Conservation (phyloP, 2,888 invertebrate species). For the Lithophane leautieri region DNA sequence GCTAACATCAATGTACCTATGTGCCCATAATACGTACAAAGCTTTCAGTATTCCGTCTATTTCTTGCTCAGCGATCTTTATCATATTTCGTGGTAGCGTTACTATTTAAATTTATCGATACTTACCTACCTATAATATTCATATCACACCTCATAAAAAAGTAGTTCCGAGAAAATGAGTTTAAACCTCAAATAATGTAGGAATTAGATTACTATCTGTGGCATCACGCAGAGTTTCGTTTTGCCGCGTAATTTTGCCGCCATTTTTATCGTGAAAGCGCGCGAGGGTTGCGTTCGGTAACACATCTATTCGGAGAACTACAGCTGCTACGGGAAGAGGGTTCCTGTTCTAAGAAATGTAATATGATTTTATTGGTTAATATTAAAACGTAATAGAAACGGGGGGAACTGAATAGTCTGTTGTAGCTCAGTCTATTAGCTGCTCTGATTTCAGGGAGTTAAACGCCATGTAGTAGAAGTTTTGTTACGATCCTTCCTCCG, state of each 20-base stretch:
- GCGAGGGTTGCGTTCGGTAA: slow-evolving; percentile 64
- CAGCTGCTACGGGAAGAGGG: slow-evolving; percentile 74
- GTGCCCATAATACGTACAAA: slow-evolving; percentile 50
- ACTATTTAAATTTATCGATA: slow-evolving; percentile 45
- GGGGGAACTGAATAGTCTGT: slow-evolving; percentile 15
- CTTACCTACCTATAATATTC: slow-evolving; percentile 43
- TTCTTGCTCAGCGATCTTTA: slow-evolving; percentile 62
- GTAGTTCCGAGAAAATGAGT: slow-evolving; percentile 63
- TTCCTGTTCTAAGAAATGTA: slow-evolving; percentile 74
- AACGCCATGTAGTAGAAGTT: neutral
- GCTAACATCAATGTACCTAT: slow-evolving; percentile 60
- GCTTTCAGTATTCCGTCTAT: slow-evolving; percentile 55
- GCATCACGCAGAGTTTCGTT: slow-evolving; percentile 56
- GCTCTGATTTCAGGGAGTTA: slow-evolving; percentile 25
- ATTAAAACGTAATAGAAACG: slow-evolving; percentile 43
- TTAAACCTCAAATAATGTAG: slow-evolving; percentile 52
- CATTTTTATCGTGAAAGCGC: slow-evolving; percentile 64
- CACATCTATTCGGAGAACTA: slow-evolving; percentile 75
- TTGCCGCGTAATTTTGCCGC: slow-evolving; percentile 56
- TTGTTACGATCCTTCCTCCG: neutral
- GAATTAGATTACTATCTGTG: slow-evolving; percentile 69
- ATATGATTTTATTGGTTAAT: slow-evolving; percentile 63
- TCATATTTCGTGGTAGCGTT: slow-evolving; percentile 56
- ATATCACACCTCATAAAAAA: slow-evolving; percentile 55
- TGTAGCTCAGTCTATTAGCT: neutral